A percentile compares a stretch with the other conserved stretches of the same genome.
phyloP scores from a whole-genome alignment of 2,888 invertebrate species.

The Mythimna ferrago region DNA sequence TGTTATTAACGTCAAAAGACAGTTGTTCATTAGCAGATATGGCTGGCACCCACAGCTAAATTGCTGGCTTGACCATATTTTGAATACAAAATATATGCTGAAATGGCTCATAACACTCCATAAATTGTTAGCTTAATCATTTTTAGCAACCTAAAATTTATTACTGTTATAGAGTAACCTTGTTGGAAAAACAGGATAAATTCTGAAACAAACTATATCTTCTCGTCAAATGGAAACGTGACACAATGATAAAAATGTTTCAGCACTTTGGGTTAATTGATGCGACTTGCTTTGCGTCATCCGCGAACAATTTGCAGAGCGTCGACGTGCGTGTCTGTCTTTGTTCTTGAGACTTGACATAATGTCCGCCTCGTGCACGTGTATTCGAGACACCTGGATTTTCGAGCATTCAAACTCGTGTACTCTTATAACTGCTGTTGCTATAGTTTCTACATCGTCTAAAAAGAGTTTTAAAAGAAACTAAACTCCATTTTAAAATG shows the following conservation, averaged over 20 bases:
- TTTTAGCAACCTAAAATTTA: too few species aligned
- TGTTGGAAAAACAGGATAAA: conserved; percentile 14
- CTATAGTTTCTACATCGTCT: background rate
- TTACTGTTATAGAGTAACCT: background rate
- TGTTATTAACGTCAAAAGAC: conserved; percentile 4
- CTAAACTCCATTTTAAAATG: conserved; percentile 8
- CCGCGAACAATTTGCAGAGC: conserved; percentile 44
- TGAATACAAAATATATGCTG: background rate
- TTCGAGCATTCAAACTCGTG: conserved; percentile 1
- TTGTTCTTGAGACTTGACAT: conserved; percentile 61
- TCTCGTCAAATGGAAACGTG: conserved; percentile 13
- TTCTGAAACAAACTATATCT: conserved; percentile 3
- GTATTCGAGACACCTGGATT: conserved; percentile 41
- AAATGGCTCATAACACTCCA: too few species aligned
- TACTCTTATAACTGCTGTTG: conserved; percentile 1
- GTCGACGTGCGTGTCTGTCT: conserved; percentile 58
- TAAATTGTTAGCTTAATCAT: too few species aligned
- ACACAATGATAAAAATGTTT: conserved; percentile 49
- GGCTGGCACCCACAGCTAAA: background rate
- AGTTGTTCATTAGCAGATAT: conserved; percentile 1
- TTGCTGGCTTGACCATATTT: background rate
- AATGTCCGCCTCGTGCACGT: conserved; percentile 40
- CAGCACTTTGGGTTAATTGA: conserved; percentile 53
- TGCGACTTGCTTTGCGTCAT: conserved; percentile 61
- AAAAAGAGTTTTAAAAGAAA: conserved; percentile 21